Percentiles rank a stretch among this genome's conserved stretches.
These are phyloP conservation scores for Phortica magna DNA, from an alignment of 2,888 invertebrate species.

Conservation along the genomic window DNA sequence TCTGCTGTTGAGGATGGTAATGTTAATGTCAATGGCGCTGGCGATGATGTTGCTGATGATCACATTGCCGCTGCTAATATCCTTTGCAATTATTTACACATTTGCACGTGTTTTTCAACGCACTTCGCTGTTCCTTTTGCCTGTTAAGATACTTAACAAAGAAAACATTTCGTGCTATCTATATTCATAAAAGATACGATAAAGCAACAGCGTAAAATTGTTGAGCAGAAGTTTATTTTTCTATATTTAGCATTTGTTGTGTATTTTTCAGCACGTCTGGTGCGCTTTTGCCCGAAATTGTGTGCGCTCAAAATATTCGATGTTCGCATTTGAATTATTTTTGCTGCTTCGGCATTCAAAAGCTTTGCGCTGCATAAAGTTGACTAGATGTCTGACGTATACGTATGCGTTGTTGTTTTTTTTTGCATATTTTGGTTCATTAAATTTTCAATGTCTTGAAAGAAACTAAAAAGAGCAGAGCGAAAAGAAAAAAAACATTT, in stretches of 20 bases:
- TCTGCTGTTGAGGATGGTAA: neutral
- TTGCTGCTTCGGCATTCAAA: neutral
- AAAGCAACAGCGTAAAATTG: neutral
- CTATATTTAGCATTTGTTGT: neutral
- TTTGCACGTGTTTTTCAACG: conserved; percentile 8
- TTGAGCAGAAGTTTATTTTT: too few relatives aligned
- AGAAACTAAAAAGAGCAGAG: conserved; percentile 37
- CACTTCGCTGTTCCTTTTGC: too few relatives aligned
- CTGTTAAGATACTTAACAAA: too few relatives aligned
- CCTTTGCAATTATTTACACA: conserved; percentile 7
- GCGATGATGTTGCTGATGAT: neutral
- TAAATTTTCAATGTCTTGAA: conserved; percentile 50
- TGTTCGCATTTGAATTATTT: neutral
- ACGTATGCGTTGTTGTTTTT: neutral
- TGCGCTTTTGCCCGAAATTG: too few relatives aligned
- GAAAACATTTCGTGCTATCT: neutral
- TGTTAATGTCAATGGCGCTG: neutral
- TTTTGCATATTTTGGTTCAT: conserved; percentile 44
- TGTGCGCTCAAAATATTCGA: too few relatives aligned
- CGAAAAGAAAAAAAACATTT: conserved; percentile 30
- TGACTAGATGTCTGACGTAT: neutral
- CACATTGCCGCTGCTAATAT: neutral
- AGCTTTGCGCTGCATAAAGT: neutral
- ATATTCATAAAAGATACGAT: neutral
- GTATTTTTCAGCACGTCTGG: neutral